phyloP scores from a whole-genome alignment of 2,888 invertebrate genomes.

The Caenorhabditis sinica region DNA sequence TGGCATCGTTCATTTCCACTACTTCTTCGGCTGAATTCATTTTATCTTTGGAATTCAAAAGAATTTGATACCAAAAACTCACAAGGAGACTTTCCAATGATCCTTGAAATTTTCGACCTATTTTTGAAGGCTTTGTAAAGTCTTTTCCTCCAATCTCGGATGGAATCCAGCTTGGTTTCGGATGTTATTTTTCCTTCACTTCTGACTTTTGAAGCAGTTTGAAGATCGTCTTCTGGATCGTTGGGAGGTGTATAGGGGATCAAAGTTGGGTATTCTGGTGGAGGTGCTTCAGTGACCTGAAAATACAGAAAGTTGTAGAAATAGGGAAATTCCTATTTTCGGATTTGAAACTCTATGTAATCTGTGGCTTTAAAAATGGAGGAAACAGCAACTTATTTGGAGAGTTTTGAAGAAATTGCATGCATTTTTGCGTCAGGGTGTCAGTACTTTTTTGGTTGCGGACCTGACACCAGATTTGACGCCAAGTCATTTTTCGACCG shows the following conservation, averaged over 20 bases:
- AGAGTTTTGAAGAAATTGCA: too few relatives aligned
- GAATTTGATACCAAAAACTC: conserved; percentile 2
- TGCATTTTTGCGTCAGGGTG: too few relatives aligned
- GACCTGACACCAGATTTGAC: too few relatives aligned
- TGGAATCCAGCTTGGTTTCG: conserved; percentile 59
- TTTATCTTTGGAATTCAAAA: not conserved
- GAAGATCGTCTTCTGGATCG: conserved; percentile 29
- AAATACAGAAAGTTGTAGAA: not conserved
- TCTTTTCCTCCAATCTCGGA: conserved; percentile 77
- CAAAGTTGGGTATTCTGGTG: conserved; percentile 37
- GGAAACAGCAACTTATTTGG: too few relatives aligned
- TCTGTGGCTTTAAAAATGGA: too few relatives aligned
- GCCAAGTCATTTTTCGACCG: too few relatives aligned
- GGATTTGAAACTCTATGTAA: not conserved
- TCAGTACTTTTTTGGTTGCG: too few relatives aligned
- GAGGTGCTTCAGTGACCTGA: conserved; percentile 37
- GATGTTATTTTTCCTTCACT: conserved; percentile 60
- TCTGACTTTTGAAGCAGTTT: conserved; percentile 45
- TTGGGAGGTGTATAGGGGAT: conserved; percentile 28
- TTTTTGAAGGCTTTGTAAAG: conserved; percentile 78
- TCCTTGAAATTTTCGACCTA: conserved; percentile 52
- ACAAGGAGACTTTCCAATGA: conserved; percentile 52
- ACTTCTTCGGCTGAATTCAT: conserved; percentile 45
- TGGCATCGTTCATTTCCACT: conserved; percentile 60
- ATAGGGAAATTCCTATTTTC: not conserved